A percentile compares a stretch with the other conserved stretches of the same genome.
Evolutionary conservation across 2,113 vertebrate species (phyloP).

Genomic region (Nothoprocta pentlandii): DNA sequence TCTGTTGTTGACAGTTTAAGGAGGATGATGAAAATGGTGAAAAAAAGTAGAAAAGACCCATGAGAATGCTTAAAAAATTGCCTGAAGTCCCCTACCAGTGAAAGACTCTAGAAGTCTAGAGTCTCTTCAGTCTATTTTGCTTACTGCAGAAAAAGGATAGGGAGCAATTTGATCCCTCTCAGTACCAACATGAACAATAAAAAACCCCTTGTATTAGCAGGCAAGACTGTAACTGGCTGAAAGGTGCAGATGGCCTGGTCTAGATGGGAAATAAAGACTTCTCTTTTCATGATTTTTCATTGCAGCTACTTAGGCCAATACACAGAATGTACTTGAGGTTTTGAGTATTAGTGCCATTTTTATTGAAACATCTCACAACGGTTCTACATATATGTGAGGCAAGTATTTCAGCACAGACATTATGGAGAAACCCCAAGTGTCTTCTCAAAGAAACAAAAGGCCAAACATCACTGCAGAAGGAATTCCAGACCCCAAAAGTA

Average conservation of each 20-base stretch:
- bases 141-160: conserved; percentile 13
- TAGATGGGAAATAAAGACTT: neutral
- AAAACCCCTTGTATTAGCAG: neutral
- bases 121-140: neutral
- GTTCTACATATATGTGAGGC: neutral
- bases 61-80: conserved; percentile 17
- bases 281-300: neutral
- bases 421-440: neutral
- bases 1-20: neutral
- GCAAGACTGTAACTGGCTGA: neutral
- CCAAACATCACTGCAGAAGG: neutral
- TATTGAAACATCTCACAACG: neutral
- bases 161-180: neutral
- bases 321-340: neutral
- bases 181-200: neutral
- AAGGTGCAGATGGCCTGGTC: neutral
- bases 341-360: neutral
- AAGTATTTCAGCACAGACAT: neutral
- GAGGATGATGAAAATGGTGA: conserved; percentile 3
- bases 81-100: neutral
- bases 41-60: neutral
- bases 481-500: neutral
- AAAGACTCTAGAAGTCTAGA: neutral
- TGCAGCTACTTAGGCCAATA: neutral
- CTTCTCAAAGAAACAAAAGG: neutral